Evolutionary conservation across 1,140 invertebrate species (phyloP).

Genomic region (Brachionus calyciflorus): DNA sequence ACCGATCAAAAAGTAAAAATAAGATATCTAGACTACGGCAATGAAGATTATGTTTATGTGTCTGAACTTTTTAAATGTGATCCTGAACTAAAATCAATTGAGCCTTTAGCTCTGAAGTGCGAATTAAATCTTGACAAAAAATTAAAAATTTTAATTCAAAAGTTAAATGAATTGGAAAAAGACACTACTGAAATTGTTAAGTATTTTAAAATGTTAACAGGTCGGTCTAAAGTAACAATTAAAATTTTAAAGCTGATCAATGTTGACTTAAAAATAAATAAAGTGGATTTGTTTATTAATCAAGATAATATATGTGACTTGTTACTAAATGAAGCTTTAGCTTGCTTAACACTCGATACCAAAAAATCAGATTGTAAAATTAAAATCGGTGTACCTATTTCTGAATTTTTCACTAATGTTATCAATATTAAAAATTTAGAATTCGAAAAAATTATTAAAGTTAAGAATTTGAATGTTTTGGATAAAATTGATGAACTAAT

Average conservation of each 20-base stretch:
- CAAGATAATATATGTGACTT: not conserved
- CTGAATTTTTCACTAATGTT: not conserved
- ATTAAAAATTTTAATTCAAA: not conserved
- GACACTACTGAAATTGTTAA: not conserved
- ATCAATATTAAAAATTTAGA: not conserved
- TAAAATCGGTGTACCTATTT: not conserved
- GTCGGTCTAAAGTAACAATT: not conserved
- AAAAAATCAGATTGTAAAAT: not conserved
- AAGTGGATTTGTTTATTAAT: not conserved
- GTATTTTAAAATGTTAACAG: conserved; percentile 34
- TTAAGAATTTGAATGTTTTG: not conserved
- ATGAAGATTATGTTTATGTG: not conserved
- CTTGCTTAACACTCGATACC: not conserved
- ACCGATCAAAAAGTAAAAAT: not conserved
- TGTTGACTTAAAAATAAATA: not conserved
- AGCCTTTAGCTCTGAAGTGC: conserved; percentile 16
- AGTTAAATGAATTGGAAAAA: not conserved
- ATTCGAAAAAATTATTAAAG: not conserved
- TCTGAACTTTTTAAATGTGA: conserved; percentile 9
- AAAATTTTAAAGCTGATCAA: not conserved
- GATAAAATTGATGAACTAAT: conserved; percentile 1
- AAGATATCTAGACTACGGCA: conserved; percentile 16
- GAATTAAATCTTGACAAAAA: not conserved
- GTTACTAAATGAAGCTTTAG: not conserved
- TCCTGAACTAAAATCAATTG: not conserved